Evolutionary conservation across 2,888 invertebrate species (phyloP), one percentile per base, ranked within the genome.

Genomic region (Eupithecia subfuscata): DNA sequence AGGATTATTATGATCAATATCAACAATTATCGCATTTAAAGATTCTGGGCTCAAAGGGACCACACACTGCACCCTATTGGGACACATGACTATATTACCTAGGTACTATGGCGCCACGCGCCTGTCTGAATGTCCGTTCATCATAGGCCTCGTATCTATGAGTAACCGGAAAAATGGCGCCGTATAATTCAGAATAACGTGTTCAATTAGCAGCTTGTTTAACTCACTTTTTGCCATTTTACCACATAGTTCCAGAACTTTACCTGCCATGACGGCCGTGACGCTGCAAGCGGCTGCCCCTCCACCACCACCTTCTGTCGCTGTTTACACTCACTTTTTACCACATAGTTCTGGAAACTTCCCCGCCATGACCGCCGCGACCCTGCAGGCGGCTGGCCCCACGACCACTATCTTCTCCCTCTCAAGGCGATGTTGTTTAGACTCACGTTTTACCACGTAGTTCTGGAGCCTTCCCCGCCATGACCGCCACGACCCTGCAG

Each of bases 341-440:
- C 37, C 37, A 8, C 8, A 95, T 14, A 98, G 95, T 82, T 98
- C 97, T 16, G 97, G 96, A 30, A 98, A 88, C 80, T 96, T 96
- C 6, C 97, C 97, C 5, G 97, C 96, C 74, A 98, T 89, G 78
- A 98, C 95, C 0, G 98, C 98, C 0, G 98, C 98, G 37, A 98
- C 89, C 0, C 97, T 97, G 40, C 96, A 95, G 0, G 98, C 98
- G 0, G 97, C 98, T 8, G 97, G 98, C 0, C 98, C 34, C 2
- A 4, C 34, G 98, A 88, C 98, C 98, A 0, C 98, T 97, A 7
- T 98, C 97, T 89, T 98, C 88, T 98, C 96, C 92, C 88, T 98
- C 97, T 98, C 97, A 43, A 12, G 18, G 97, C 95, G 73, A 97
- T 89, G 71, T 96, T 98, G 45, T 18, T 71, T 67, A 16, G 7